Conservation (phyloP, 2,888 invertebrate species). For the Mesorhabditis sp. region DNA sequence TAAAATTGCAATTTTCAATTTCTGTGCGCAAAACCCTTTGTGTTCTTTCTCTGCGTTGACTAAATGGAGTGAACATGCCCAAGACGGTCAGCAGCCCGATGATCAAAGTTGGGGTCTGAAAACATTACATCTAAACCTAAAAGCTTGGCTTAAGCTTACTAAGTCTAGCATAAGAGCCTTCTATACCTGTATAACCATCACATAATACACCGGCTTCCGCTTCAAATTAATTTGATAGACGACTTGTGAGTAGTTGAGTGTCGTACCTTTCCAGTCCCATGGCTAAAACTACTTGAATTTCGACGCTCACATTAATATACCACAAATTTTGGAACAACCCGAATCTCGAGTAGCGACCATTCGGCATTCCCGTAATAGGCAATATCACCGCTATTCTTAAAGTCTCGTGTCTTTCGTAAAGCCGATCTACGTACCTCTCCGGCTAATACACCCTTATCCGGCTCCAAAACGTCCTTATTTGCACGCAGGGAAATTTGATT, state of each 20-base stretch:
- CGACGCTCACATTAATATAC: background rate
- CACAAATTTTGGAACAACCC: background rate
- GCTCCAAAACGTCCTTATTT: background rate
- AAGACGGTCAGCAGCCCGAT: background rate
- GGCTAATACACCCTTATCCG: background rate
- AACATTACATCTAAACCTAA: background rate
- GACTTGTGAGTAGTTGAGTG: background rate
- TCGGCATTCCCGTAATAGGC: background rate
- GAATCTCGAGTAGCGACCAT: background rate
- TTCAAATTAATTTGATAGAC: background rate
- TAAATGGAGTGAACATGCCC: background rate
- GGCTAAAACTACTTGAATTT: no score
- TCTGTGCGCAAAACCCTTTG: background rate
- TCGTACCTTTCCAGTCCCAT: no score
- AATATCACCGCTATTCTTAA: background rate
- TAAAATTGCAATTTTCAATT: background rate
- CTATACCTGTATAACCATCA: slow-evolving; percentile 1
- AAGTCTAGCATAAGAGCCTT: background rate
- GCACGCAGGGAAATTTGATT: background rate
- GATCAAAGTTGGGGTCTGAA: slow-evolving; percentile 5
- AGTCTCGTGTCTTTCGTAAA: background rate
- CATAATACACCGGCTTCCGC: background rate
- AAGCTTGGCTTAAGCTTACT: background rate
- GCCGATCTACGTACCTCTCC: background rate
- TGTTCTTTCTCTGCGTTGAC: background rate